These are phyloP conservation scores for Amniataba percoides DNA, from an alignment of 2,797 vertebrate species.

Conservation along the genomic window DNA sequence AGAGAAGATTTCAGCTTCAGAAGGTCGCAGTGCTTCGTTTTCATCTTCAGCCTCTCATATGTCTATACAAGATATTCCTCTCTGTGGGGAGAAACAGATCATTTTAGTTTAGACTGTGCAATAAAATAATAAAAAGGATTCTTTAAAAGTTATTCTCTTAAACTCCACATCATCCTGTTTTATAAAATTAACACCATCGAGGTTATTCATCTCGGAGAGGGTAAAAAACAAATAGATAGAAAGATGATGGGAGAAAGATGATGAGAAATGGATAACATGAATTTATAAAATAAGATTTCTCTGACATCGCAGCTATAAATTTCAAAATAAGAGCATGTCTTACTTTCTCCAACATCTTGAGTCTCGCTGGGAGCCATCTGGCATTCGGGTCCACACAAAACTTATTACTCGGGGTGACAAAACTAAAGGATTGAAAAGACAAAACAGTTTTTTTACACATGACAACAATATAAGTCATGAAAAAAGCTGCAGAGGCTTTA, in stretches of 20 bases:
- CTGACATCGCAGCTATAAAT: no score
- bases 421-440: background rate
- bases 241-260: no score
- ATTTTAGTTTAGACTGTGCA: background rate
- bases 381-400: conserved; percentile 13
- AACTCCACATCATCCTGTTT: background rate
- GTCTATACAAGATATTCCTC: background rate
- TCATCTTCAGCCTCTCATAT: background rate
- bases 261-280: no score
- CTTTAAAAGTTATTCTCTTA: background rate
- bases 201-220: no score
- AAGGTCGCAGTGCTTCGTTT: background rate
- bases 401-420: fast-evolving
- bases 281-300: background rate
- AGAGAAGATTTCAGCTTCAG: background rate
- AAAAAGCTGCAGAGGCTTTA: background rate
- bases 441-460: background rate
- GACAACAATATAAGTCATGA: background rate
- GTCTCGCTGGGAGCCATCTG: background rate
- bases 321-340: background rate
- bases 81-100: conserved; percentile 2
- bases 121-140: background rate
- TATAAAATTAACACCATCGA: background rate
- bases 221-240: no score
- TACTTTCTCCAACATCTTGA: fast-evolving